Evolutionary conservation across 23 tunicate genomes (phyloP).

Genomic region (Ascidia mentula): DNA sequence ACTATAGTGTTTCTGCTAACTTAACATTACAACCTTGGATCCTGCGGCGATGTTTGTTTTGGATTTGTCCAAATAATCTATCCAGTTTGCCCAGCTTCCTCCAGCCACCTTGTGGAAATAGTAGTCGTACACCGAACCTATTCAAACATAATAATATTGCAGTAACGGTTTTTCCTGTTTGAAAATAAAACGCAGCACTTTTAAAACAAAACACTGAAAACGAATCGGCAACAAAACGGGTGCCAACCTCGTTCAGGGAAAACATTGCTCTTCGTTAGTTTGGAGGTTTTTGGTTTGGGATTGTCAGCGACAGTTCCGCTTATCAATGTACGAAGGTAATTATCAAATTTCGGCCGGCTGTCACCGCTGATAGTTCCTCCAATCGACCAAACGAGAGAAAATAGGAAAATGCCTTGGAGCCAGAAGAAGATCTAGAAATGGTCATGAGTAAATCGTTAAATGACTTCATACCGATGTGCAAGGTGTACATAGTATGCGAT

Average conservation of each 20-base stretch:
- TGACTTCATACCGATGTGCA: too few relatives aligned
- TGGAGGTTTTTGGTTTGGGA: conserved; percentile 93
- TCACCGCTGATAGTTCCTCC: conserved; percentile 95
- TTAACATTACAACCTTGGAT: conserved; percentile 79
- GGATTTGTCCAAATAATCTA: conserved; percentile 56
- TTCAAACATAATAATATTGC: too few relatives aligned
- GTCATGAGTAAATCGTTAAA: too few relatives aligned
- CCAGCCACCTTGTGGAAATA: conserved; percentile 82
- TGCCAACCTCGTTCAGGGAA: conserved; percentile 87
- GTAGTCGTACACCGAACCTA: conserved; percentile 82
- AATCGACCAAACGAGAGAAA: conserved; percentile 86
- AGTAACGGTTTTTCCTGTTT: too few relatives aligned
- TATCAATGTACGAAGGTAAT: conserved; percentile 73
- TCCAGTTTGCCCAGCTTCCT: conserved; percentile 90
- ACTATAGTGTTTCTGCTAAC: too few relatives aligned
- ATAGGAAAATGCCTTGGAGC: conserved; percentile 93
- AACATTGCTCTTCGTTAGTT: conserved; percentile 81
- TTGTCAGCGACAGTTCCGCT: conserved; percentile 78
- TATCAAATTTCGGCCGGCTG: conserved; percentile 75
- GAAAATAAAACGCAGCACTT: too few relatives aligned
- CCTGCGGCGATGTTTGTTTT: conserved; percentile 51
- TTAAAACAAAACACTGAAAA: not conserved
- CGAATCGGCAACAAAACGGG: not conserved
- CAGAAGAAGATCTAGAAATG: conserved; percentile 73
- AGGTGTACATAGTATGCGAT: too few relatives aligned